phyloP scores from a whole-genome alignment of 2,888 invertebrate species.

The Netelia inedita region DNA sequence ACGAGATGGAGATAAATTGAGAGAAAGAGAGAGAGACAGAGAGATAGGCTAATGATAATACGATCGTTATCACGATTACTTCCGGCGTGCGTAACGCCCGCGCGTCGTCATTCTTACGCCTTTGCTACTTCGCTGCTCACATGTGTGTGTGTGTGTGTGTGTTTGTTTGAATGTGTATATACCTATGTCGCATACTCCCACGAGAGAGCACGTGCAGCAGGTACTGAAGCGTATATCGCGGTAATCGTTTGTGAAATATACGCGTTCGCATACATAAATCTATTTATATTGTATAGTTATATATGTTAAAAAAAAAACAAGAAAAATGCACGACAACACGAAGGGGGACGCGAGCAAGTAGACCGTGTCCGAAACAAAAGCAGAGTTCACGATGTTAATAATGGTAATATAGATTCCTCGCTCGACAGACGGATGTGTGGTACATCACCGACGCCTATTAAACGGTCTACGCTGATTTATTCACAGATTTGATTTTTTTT shows the following conservation, averaged over 20 bases:
- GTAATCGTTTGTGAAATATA: slow-evolving; percentile 65
- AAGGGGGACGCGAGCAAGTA: slow-evolving; percentile 41
- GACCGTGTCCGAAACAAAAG: slow-evolving; percentile 64
- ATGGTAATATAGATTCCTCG: slow-evolving; percentile 1
- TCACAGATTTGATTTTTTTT: background rate
- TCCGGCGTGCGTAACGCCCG: slow-evolving; percentile 63
- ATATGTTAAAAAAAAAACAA: slow-evolving; percentile 7
- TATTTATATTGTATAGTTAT: slow-evolving; percentile 53
- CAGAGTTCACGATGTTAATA: slow-evolving; percentile 39
- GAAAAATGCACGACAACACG: background rate
- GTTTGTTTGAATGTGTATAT: too few relatives aligned
- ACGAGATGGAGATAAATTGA: background rate
- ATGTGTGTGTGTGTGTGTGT: background rate
- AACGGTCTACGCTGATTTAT: slow-evolving; percentile 3
- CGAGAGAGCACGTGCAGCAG: slow-evolving; percentile 63
- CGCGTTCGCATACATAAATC: slow-evolving; percentile 59
- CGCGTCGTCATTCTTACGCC: slow-evolving; percentile 33
- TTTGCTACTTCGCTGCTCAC: slow-evolving; percentile 13
- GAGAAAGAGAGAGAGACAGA: slow-evolving; percentile 1
- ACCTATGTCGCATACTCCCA: background rate
- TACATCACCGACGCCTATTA: background rate
- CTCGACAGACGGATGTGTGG: slow-evolving; percentile 17
- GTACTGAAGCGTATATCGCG: slow-evolving; percentile 66
- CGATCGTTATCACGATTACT: slow-evolving; percentile 67
- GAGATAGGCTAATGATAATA: slow-evolving; percentile 55